These are phyloP conservation scores for Xylota segnis DNA, from an alignment of 2,888 invertebrate genomes.

Conservation along the genomic window DNA sequence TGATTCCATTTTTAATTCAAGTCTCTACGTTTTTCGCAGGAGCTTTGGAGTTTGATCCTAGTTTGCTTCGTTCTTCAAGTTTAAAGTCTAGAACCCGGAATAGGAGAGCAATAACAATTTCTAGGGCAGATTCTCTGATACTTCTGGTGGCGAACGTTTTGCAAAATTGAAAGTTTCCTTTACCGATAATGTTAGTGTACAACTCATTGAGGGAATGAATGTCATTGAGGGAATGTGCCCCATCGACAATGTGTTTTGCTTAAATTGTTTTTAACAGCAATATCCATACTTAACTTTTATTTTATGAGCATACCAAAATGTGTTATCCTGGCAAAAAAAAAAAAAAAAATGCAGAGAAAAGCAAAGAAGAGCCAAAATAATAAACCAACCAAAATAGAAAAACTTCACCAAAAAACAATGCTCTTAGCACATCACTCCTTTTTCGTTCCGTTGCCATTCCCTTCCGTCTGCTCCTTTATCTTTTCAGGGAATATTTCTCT, in stretches of 20 bases:
- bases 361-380: not conserved
- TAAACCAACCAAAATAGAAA: conserved; percentile 21
- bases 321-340: conserved; percentile 5
- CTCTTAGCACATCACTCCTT: conserved; percentile 20
- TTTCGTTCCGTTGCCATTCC: not conserved
- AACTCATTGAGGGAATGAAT: too few relatives aligned
- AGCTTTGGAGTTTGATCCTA: too few relatives aligned
- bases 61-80: too few relatives aligned
- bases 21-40: too few relatives aligned
- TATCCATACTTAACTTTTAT: conserved; percentile 4
- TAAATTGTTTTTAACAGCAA: not conserved
- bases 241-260: not conserved
- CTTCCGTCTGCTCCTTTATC: not conserved
- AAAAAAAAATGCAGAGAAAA: not conserved
- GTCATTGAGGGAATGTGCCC: not conserved
- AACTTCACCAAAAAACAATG: conserved; percentile 29
- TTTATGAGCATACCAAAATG: conserved; percentile 10
- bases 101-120: too few relatives aligned
- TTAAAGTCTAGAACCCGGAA: too few relatives aligned
- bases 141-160: too few relatives aligned
- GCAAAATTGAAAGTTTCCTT: too few relatives aligned
- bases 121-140: too few relatives aligned
- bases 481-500: not conserved
- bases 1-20: too few relatives aligned
- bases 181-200: too few relatives aligned